Base-by-base conservation (phyloP, 2,113 vertebrate species). In the Nothobranchius kuhntae region DNA sequence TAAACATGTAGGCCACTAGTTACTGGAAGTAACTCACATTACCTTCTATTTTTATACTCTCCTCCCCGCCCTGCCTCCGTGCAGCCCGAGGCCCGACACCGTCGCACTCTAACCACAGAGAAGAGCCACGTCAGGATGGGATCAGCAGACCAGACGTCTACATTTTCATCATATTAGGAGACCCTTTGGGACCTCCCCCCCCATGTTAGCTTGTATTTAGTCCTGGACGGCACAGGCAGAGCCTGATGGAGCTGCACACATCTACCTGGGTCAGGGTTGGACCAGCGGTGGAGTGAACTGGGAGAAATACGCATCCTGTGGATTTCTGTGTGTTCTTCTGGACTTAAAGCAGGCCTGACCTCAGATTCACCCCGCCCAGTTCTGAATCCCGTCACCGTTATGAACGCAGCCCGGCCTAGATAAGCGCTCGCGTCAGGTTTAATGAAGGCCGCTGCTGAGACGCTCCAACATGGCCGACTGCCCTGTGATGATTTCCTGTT, bases 31-130 rank as follows among this genome's bases (percentile, higher is more conserved):
- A 40, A 40, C 38, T 30, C 26, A 40, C 38, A 40, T 40, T 40
- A 40, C 1, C 68, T 60, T 65, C 78, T 88, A 83, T 86, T 87
- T 88, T 77, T 80, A 78, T 6, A 67, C 74, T 17, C 38, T 8
- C 9, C 38, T 21, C 21, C 21, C 21, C 21, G 1, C 21, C 21
- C 21, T 21, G 21, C 21, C 21, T 21, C 21, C 1, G 21, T 21
- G 21, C 21, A 21, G 21, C 21, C 21, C 21, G 21, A 21, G 21
- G 21, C 21, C 21, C 21, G 21, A 21, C 21, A 21, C 21, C 21
- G 21, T 21, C 21, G 21, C 21, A 21, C 21, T 21, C 21, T 21
- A 21, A 21, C 21, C 21, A 21, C 21, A 21, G 21, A 21, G 21
- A 21, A 21, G 21, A 21, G 21, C 21, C 21, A 21, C 21, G 21